Evolutionary conservation across 2,797 vertebrate species (phyloP).

Genomic region (Hypotaenidia okinawae): DNA sequence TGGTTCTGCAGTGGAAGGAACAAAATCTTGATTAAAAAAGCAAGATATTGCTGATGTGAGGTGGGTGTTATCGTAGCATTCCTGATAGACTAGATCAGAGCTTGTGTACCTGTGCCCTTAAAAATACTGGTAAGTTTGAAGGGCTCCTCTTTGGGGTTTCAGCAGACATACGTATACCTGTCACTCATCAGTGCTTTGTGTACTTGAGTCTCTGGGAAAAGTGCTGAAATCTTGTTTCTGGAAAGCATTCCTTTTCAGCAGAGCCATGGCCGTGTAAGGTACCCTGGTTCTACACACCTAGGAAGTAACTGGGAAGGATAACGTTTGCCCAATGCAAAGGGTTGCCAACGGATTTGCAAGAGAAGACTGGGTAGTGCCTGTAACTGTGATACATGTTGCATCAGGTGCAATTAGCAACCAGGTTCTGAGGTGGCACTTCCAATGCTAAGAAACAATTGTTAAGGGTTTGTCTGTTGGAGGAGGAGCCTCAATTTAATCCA

Average conservation of each 20-base stretch:
- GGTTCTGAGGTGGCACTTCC: not conserved
- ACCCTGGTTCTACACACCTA: not conserved
- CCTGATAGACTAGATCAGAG: not conserved
- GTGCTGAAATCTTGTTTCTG: not conserved
- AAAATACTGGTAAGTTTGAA: not conserved
- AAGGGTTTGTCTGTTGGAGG: not conserved
- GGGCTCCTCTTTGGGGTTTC: not conserved
- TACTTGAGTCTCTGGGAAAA: not conserved
- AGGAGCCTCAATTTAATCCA: not conserved
- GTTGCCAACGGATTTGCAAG: not conserved
- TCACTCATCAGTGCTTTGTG: not conserved
- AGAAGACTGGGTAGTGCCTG: not conserved
- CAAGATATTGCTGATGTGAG: not conserved
- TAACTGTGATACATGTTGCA: not conserved
- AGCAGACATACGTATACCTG: not conserved
- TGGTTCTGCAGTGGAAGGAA: not conserved
- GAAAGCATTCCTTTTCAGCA: slow-evolving; percentile 24
- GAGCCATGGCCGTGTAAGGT: not conserved
- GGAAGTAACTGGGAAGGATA: not conserved
- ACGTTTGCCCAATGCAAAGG: not conserved
- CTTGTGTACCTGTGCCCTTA: not conserved
- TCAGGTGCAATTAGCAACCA: not conserved
- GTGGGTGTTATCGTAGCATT: not conserved
- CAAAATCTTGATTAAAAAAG: not conserved
- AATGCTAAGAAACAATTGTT: not conserved